Percentiles rank a stretch among this genome's conserved stretches.
Conservation (phyloP, 2,888 invertebrate genomes). For the Stegophylla sp. region DNA sequence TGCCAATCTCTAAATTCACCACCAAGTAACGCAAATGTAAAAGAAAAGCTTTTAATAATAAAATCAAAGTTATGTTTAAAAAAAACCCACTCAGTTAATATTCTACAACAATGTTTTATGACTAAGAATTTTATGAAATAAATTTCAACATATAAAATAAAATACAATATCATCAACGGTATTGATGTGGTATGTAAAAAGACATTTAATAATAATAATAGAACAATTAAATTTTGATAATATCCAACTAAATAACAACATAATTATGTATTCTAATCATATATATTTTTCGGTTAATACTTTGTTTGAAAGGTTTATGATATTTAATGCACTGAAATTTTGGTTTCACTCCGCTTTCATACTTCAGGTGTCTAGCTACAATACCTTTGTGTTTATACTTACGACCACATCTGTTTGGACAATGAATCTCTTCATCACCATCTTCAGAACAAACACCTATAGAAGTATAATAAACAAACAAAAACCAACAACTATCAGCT, state of each 20-base stretch:
- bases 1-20: not conserved
- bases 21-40: not conserved
- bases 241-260: not conserved
- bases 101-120: not conserved
- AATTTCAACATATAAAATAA: not conserved
- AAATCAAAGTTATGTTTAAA: not conserved
- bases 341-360: slow-evolving; percentile 63
- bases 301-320: slow-evolving; percentile 62
- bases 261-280: slow-evolving; percentile 61
- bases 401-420: slow-evolving; percentile 68
- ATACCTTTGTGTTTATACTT: slow-evolving; percentile 62
- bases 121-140: not conserved
- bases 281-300: slow-evolving; percentile 63
- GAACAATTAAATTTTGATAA: not conserved
- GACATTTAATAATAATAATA: not conserved
- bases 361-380: slow-evolving; percentile 62
- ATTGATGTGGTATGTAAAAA: not conserved
- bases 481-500: slow-evolving; percentile 21
- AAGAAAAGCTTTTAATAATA: not conserved
- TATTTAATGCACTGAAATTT: slow-evolving; percentile 64
- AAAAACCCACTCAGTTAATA: not conserved
- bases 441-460: slow-evolving; percentile 8
- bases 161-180: not conserved
- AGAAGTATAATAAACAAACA: not conserved
- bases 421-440: slow-evolving; percentile 65